phyloP scores from a whole-genome alignment of 2,797 vertebrate species.

The Chiloscyllium punctatum region DNA sequence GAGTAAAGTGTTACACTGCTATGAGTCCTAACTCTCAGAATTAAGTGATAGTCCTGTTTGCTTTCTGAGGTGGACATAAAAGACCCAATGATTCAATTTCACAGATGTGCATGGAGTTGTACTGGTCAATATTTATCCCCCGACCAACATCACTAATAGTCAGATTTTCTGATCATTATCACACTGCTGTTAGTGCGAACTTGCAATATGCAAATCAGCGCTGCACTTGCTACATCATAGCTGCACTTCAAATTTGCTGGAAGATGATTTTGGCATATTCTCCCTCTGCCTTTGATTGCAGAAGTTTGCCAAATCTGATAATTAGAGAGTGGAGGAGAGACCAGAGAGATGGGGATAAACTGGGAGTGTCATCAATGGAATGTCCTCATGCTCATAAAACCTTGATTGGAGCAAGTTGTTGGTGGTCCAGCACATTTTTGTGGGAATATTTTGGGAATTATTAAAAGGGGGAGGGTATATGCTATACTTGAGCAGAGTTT shows the following conservation, averaged over 20 bases:
- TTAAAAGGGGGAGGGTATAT: not conserved
- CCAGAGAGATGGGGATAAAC: not conserved
- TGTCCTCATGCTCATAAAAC: not conserved
- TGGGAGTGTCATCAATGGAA: not conserved
- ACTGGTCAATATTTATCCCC: not conserved
- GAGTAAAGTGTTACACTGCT: too few relatives aligned
- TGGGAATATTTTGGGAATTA: not conserved
- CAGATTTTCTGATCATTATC: not conserved
- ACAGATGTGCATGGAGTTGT: too few relatives aligned
- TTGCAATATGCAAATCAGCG: not conserved
- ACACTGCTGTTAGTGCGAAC: not conserved
- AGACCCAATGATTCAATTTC: not conserved
- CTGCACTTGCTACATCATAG: not conserved
- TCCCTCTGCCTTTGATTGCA: not conserved
- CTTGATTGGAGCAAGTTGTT: not conserved
- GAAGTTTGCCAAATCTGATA: not conserved
- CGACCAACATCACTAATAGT: not conserved
- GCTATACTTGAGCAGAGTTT: not conserved
- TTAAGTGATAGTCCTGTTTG: not conserved
- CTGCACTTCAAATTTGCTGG: not conserved
- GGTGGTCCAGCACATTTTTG: not conserved
- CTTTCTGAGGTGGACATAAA: not conserved
- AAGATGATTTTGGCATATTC: not conserved
- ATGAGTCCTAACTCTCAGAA: not conserved
- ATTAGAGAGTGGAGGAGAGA: not conserved